These are phyloP conservation scores for Camponotus vicinus DNA, from an alignment of 1,140 invertebrate species.

Conservation along the genomic window DNA sequence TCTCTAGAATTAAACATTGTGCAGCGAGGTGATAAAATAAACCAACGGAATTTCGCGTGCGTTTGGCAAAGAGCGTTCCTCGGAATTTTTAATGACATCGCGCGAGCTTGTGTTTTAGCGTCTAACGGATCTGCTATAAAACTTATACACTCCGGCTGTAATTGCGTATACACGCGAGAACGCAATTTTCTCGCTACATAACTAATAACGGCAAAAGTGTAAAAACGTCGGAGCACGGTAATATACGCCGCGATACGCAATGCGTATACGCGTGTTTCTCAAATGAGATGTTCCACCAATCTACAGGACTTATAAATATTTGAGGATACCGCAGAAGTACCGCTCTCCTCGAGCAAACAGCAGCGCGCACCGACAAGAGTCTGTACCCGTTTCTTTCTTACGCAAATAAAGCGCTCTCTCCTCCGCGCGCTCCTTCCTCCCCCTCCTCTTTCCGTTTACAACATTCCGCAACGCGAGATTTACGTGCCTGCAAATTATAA, in stretches of 20 bases:
- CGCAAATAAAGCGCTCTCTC: conserved; percentile 45
- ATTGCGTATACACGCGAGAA: conserved; percentile 20
- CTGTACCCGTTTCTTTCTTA: conserved; percentile 49
- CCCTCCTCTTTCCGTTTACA: not conserved
- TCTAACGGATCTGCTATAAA: conserved; percentile 1
- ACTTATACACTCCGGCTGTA: conserved; percentile 1
- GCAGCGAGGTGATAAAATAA: conserved; percentile 41
- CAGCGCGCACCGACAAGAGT: conserved; percentile 45
- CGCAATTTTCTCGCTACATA: conserved; percentile 28
- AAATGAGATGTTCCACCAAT: conserved; percentile 66
- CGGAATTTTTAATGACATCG: conserved; percentile 42
- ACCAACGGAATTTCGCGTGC: conserved; percentile 35
- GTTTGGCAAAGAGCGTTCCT: conserved; percentile 1
- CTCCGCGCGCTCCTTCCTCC: too few relatives aligned
- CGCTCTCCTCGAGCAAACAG: conserved; percentile 32
- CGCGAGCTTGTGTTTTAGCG: not conserved
- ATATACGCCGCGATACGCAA: not conserved
- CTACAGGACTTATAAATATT: conserved; percentile 56
- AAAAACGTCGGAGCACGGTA: not conserved
- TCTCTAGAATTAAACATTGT: conserved; percentile 53
- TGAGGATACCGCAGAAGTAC: conserved; percentile 44
- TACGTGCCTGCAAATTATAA: conserved; percentile 60
- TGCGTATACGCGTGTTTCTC: conserved; percentile 6
- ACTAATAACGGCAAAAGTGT: conserved; percentile 20
- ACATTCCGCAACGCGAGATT: conserved; percentile 35